These are phyloP conservation scores for Rhea pennata DNA, from an alignment of 2,113 vertebrate genomes.

Conservation along the genomic window DNA sequence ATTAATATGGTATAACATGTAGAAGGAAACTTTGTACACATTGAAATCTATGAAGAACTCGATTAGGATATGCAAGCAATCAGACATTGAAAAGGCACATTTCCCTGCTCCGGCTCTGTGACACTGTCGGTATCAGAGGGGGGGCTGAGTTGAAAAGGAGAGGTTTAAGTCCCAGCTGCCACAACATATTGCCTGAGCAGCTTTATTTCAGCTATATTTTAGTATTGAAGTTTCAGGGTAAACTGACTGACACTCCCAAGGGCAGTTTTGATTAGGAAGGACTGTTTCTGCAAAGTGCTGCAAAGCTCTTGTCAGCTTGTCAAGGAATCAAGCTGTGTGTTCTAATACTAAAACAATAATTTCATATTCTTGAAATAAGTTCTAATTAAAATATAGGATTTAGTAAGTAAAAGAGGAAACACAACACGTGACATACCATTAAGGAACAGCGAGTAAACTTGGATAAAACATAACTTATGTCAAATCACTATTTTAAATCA, in stretches of 20 bases:
- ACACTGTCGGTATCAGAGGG: not conserved
- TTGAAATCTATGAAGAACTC: not conserved
- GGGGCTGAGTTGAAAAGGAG: not conserved
- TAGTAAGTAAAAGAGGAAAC: slow-evolving; percentile 1
- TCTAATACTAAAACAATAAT: slow-evolving; percentile 46
- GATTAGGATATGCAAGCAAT: fast-evolving
- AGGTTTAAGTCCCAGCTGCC: not conserved
- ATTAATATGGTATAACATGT: fast-evolving
- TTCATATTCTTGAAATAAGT: slow-evolving; percentile 1
- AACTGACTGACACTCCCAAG: not conserved
- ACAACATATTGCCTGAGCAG: not conserved
- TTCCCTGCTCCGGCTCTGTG: not conserved
- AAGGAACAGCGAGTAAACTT: not conserved
- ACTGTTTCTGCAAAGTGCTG: not conserved
- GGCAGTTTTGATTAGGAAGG: slow-evolving; percentile 14
- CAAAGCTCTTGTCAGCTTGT: slow-evolving; percentile 31
- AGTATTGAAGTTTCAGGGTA: not conserved
- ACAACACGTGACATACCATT: not conserved
- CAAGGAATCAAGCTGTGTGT: slow-evolving; percentile 4
- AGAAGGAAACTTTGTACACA: not conserved
- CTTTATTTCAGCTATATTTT: not conserved
- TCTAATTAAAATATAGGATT: not conserved
- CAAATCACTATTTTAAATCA: not conserved
- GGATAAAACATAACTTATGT: not conserved
- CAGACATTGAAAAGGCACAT: not conserved